Evolutionary conservation across 2,888 invertebrate species (phyloP).

Genomic region (Hetaerina titia): DNA sequence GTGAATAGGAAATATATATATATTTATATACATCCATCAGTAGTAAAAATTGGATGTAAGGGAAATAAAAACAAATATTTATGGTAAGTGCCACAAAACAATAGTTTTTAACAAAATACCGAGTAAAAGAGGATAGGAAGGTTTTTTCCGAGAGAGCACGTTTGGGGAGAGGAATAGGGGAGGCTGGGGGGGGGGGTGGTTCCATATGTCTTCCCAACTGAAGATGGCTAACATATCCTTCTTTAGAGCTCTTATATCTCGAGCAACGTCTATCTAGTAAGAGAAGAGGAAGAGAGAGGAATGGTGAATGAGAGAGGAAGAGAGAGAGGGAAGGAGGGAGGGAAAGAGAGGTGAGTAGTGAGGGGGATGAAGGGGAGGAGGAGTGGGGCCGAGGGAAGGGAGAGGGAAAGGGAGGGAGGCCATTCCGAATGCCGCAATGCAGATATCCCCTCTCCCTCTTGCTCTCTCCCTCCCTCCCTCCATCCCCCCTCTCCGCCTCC

Average conservation of each 20-base stretch:
- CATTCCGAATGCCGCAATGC: slow-evolving; percentile 63
- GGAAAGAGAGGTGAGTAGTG: background rate
- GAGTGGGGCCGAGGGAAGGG: background rate
- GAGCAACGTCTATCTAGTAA: slow-evolving; percentile 20
- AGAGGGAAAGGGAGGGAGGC: background rate
- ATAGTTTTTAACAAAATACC: background rate
- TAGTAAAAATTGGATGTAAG: background rate
- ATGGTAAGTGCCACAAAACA: background rate
- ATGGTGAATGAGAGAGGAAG: slow-evolving; percentile 21
- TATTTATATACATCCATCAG: background rate
- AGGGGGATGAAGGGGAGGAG: background rate
- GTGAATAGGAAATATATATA: background rate
- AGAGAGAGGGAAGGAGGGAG: background rate
- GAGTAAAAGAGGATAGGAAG: slow-evolving; percentile 1
- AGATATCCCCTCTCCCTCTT: slow-evolving; percentile 43
- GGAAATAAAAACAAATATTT: background rate
- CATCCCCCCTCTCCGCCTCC: too few relatives aligned
- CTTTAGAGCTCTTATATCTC: slow-evolving; percentile 34
- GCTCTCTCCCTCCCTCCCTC: slow-evolving; percentile 1
- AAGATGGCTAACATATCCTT: slow-evolving; percentile 37
- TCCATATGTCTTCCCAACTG: slow-evolving; percentile 33
- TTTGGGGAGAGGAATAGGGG: background rate
- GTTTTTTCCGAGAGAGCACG: background rate
- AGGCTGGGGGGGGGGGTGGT: background rate
- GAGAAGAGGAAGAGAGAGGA: background rate